A percentile compares a stretch with the other conserved stretches of the same genome.
Evolutionary conservation across 2,797 vertebrate species (phyloP).

Genomic region (Glossophaga mutica): DNA sequence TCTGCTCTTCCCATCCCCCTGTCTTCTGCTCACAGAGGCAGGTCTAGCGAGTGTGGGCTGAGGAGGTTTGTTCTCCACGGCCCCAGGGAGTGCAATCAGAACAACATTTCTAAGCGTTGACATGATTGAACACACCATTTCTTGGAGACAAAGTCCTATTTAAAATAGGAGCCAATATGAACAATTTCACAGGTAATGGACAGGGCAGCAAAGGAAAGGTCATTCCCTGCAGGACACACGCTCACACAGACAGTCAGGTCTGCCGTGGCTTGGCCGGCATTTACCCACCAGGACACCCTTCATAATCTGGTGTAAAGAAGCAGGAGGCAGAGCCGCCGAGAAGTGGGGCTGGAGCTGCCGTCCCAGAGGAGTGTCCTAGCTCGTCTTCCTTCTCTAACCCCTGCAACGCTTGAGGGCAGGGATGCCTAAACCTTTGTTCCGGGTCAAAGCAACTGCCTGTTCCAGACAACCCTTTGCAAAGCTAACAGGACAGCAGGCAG

Average conservation of each 20-base stretch:
- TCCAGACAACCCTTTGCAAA: not conserved
- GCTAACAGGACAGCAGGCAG: not conserved
- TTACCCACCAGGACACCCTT: not conserved
- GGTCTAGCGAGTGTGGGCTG: not conserved
- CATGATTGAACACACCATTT: no score
- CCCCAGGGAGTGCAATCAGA: rapidly evolving
- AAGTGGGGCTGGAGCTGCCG: not conserved
- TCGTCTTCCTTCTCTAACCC: not conserved
- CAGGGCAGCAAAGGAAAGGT: no score
- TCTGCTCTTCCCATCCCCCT: not conserved
- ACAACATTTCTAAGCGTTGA: rapidly evolving
- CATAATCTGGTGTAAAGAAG: not conserved
- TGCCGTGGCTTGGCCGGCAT: not conserved
- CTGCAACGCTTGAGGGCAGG: not conserved
- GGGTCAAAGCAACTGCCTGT: not conserved
- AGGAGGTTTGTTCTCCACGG: not conserved
- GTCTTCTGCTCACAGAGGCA: not conserved
- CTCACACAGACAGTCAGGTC: no score
- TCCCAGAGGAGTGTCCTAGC: not conserved
- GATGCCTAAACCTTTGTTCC: not conserved
- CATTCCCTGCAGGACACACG: no score
- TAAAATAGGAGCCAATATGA: not conserved
- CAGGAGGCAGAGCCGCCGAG: not conserved
- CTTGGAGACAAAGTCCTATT: no score
- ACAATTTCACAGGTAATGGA: not conserved